Base-by-base conservation (phyloP, 1,140 invertebrate species). In the Epicauta chinensis region DNA sequence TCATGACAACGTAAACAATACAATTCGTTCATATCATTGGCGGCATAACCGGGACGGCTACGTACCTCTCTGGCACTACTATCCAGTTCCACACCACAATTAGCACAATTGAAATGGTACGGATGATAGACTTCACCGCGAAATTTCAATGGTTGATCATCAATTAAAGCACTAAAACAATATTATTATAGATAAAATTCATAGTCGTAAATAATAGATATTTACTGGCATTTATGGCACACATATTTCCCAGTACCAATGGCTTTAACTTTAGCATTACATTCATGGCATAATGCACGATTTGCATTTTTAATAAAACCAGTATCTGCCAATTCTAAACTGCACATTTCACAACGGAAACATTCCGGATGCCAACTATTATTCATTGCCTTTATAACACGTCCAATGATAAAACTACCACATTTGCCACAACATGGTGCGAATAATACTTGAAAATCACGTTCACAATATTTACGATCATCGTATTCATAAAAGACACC, bases 381-480 rank as follows among this genome's bases (percentile, higher is more conserved):
- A 66, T 97, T 97, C 93, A 99, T 97, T 1, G 97, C 97, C 71
- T 99, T 99, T 58, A 99, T 99, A 0, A 99, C 97, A 49, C 97
- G 81, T 0, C 94, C 95, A 71, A 97, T 93, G 13, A 98, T 91
- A 71, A 97, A 97, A 70, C 97, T 89, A 36, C 89, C 89, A 71
- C 97, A 99, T 76, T 93, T 93, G 61, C 87, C 91, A 75, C 97
- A 99, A 66, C 94, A 99, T 1, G 97, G 97, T 2, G 95, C 94
- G 76, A 97, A 98, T 0, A 98, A 75, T 7, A 98, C 93, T 73
- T 99, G 95, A 67, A 99, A 99, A 71, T 99, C 97, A 74, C 96
- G 91, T 76, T 99, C 96, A 67, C 97, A 99, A 71, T 99, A 99
- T 73, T 99, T 99, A 30, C 97, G 78, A 2, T 93, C 95, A 73